These are phyloP conservation scores for Anhinga anhinga DNA, from an alignment of 2,113 vertebrate genomes.

Conservation along the genomic window DNA sequence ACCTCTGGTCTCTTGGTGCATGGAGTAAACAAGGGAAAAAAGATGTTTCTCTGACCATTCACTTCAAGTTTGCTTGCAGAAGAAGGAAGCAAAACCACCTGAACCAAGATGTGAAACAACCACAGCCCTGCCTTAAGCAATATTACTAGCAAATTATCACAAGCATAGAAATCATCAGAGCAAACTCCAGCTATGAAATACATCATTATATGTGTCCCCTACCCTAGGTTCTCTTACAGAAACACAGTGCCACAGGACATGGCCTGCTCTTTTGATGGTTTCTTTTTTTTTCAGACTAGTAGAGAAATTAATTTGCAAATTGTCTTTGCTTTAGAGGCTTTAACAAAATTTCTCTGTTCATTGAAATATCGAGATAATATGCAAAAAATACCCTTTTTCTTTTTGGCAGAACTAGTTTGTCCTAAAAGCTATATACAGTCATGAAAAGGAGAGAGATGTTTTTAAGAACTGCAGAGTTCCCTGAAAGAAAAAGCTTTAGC, in stretches of 20 bases:
- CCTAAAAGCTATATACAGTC: background rate
- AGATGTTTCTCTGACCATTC: background rate
- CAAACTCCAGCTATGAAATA: background rate
- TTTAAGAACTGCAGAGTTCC: background rate
- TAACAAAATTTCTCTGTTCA: background rate
- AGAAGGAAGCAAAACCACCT: background rate
- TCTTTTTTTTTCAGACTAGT: background rate
- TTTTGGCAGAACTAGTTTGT: background rate
- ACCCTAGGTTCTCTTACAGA: background rate
- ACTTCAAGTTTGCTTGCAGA: background rate
- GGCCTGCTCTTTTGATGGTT: background rate
- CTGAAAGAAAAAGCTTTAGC: background rate
- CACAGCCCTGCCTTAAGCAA: background rate
- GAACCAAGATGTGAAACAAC: background rate
- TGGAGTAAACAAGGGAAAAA: background rate
- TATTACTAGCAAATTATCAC: background rate
- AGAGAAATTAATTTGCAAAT: conserved; percentile 11
- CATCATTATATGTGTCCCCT: background rate
- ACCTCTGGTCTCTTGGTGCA: background rate
- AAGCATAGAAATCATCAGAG: background rate
- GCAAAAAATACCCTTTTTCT: background rate
- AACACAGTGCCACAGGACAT: background rate
- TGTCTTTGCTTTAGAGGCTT: background rate
- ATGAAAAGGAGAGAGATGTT: background rate
- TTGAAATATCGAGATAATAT: background rate